phyloP scores from a whole-genome alignment of 2,888 invertebrate species.

The Phaedon cochleariae region DNA sequence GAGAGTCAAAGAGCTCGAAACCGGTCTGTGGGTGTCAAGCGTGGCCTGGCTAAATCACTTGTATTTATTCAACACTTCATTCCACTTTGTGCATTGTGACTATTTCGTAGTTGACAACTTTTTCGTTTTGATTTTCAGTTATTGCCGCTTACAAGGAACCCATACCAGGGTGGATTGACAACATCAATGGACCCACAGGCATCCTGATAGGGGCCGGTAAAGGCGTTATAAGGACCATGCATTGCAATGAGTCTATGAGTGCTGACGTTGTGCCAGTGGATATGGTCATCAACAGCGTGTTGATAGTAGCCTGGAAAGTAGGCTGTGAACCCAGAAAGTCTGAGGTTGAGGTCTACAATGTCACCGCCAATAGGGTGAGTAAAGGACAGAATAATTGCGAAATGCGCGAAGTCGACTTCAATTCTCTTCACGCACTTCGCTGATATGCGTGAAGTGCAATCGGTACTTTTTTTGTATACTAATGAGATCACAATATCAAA shows the following conservation, averaged over 20 bases:
- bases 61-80: too few species aligned
- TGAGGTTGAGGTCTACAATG: conserved; percentile 54
- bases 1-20: too few species aligned
- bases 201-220: conserved; percentile 82
- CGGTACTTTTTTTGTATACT: too few species aligned
- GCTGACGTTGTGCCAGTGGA: conserved; percentile 84
- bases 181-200: conserved; percentile 89
- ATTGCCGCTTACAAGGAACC: conserved; percentile 82
- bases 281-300: conserved; percentile 79
- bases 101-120: neutral
- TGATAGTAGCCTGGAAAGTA: conserved; percentile 76
- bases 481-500: too few species aligned
- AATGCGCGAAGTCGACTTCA: neutral
- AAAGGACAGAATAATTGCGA: neutral
- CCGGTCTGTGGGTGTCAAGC: too few species aligned
- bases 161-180: conserved; percentile 89
- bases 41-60: too few species aligned
- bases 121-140: conserved; percentile 65
- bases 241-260: conserved; percentile 69
- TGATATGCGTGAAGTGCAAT: too few species aligned
- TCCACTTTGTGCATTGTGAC: too few species aligned
- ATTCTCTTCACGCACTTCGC: too few species aligned
- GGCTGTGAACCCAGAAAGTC: conserved; percentile 51
- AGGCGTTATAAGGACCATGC: conserved; percentile 87
- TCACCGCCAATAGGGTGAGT: conserved; percentile 54